Conservation (phyloP, 1,140 invertebrate genomes). For the Caenorhabditis elegans region DNA sequence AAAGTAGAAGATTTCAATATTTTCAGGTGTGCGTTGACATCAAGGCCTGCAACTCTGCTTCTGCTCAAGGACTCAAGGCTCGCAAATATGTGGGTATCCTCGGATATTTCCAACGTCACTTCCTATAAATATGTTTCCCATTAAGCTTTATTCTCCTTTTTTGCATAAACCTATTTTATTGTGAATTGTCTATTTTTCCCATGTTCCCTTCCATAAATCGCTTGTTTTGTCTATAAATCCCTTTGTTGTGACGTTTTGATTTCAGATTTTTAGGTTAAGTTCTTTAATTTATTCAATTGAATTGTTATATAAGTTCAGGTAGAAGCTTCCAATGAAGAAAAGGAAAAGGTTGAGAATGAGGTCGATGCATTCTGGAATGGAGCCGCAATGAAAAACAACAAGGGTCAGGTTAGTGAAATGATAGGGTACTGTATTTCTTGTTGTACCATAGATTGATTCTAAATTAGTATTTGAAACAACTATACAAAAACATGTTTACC, state of each 20-base stretch:
- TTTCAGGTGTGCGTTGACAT: constrained; percentile 60
- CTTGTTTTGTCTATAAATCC: neutral
- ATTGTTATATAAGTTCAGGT: neutral
- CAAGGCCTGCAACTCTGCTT: constrained; percentile 49
- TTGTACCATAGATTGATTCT: no score
- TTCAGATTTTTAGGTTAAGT: neutral
- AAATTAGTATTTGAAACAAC: no score
- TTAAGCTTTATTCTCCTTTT: neutral
- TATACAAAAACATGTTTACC: no score
- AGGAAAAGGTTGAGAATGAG: neutral
- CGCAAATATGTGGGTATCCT: constrained; percentile 41
- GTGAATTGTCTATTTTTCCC: constrained; percentile 16
- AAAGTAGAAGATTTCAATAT: no score
- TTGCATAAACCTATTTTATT: no score
- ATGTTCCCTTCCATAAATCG: neutral
- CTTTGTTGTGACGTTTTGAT: neutral
- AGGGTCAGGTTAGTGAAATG: neutral
- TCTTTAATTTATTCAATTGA: no score
- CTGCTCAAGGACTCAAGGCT: neutral
- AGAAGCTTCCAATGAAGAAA: neutral
- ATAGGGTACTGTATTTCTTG: no score
- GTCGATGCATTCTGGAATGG: constrained; percentile 19
- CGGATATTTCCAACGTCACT: constrained; percentile 28
- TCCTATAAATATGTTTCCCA: neutral
- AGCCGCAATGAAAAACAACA: neutral